phyloP scores from a whole-genome alignment of 2,113 vertebrate genomes.

The Brienomyrus brachyistius region DNA sequence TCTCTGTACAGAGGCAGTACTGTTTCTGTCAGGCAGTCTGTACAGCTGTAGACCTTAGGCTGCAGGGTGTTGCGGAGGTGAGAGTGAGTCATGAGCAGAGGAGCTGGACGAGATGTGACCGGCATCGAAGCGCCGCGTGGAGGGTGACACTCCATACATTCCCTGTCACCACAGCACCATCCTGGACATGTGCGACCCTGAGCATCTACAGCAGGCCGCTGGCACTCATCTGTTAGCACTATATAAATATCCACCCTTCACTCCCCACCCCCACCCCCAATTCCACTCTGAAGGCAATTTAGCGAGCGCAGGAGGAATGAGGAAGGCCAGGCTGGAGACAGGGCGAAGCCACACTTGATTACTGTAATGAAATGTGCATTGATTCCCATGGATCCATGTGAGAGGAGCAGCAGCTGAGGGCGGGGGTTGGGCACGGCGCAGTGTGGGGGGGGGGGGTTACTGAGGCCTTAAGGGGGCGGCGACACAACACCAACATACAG shows the following conservation, averaged over 20 bases:
- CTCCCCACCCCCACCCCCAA: slow-evolving; percentile 9
- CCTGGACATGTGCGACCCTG: slow-evolving; percentile 33
- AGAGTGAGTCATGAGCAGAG: not conserved
- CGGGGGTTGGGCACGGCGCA: slow-evolving; percentile 53
- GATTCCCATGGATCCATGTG: slow-evolving; percentile 78
- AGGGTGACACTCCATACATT: slow-evolving; percentile 25
- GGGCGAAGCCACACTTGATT: slow-evolving; percentile 72
- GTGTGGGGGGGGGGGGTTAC: not conserved
- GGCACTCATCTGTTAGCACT: slow-evolving; percentile 60
- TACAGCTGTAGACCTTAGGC: not conserved
- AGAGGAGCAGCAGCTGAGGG: slow-evolving; percentile 69
- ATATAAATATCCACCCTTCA: slow-evolving; percentile 51
- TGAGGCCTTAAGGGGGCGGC: slow-evolving; percentile 15
- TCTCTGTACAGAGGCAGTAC: not conserved
- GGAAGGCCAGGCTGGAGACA: slow-evolving; percentile 60
- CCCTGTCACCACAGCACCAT: slow-evolving; percentile 26
- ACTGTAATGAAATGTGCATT: slow-evolving; percentile 80
- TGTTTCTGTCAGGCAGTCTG: not conserved
- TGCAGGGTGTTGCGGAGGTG: not conserved
- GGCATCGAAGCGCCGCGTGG: slow-evolving; percentile 28
- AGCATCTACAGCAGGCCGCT: slow-evolving; percentile 51
- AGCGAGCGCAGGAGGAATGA: slow-evolving; percentile 57
- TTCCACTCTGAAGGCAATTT: slow-evolving; percentile 56
- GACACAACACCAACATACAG: slow-evolving; percentile 14
- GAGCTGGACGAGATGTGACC: not conserved